Evolutionary conservation across 2,113 vertebrate species (phyloP), one percentile per base, ranked within the genome.

Genomic region (Grallaria varia): DNA sequence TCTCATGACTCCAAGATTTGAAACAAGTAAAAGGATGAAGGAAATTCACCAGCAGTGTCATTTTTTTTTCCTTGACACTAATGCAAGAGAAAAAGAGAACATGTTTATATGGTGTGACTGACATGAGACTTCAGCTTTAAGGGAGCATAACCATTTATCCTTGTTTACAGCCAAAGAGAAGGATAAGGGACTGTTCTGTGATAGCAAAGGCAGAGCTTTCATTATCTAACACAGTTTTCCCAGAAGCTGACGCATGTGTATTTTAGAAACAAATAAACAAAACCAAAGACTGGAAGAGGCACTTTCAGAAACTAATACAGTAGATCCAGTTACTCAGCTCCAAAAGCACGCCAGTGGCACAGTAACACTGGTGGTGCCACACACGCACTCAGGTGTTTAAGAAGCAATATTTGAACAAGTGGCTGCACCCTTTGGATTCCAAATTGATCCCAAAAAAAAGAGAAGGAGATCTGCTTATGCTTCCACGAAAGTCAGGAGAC

Each of bases 91-190:
- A 89, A 93, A 94, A 90, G 39, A 77, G 23, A 62, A 60, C 39
- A 59, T 71, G 22, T 73, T 95, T 94, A 84, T 86, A 14, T 60
- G 68, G 50, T 90, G 60, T 94, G 95, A 95, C 85, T 92, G 95
- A 88, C 84, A 84, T 52, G 62, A 80, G 53, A 71, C 59, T 93
- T 62, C 40, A 69, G 72, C 60, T 88, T 74, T 55, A 74, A 78
- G 64, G 50, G 24, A 71, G 33, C 56, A 72, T 52, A 88, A 80
- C 27, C 76, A 93, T 86, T 93, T 93, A 93, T 84, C 73, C 53
- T 78, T 96, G 58, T 93, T 95, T 93, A 92, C 52, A 88, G 84
- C 55, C 77, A 53, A 91, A 74, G 15, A 86, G 84, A 91, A 90
- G 64, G 27, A 71, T 86, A 73, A 85, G 45, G 67, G 85, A 90